These are phyloP conservation scores for Rallus limicola DNA, from an alignment of 2,113 vertebrate species.

Conservation along the genomic window DNA sequence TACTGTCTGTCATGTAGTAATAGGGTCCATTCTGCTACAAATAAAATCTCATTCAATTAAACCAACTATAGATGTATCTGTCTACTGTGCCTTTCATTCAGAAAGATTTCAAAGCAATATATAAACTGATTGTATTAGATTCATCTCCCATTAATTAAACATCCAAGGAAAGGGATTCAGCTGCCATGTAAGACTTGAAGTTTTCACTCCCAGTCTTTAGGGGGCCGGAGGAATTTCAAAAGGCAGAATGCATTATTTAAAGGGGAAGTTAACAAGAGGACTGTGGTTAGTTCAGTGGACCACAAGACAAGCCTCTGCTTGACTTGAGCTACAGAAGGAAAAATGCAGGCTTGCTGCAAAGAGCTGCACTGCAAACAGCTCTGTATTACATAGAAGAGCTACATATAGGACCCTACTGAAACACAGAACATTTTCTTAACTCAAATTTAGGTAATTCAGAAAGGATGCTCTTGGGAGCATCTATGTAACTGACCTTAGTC, in stretches of 20 bases:
- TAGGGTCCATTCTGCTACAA: background rate
- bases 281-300: background rate
- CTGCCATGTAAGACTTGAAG: background rate
- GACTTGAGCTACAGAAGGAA: background rate
- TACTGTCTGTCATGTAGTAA: background rate
- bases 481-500: background rate
- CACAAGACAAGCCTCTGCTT: background rate
- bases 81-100: background rate
- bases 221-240: background rate
- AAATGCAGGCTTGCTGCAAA: background rate
- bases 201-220: background rate
- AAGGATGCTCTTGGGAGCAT: background rate
- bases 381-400: background rate
- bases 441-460: background rate
- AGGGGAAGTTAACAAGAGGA: background rate
- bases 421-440: background rate
- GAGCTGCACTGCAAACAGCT: background rate
- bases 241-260: background rate
- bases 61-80: background rate
- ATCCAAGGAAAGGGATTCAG: background rate
- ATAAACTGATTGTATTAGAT: background rate
- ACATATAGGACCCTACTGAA: background rate
- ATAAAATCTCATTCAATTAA: background rate
- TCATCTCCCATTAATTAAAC: background rate
- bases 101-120: background rate